phyloP scores from a whole-genome alignment of 2,113 vertebrate species.

The Neotoma lepida region DNA sequence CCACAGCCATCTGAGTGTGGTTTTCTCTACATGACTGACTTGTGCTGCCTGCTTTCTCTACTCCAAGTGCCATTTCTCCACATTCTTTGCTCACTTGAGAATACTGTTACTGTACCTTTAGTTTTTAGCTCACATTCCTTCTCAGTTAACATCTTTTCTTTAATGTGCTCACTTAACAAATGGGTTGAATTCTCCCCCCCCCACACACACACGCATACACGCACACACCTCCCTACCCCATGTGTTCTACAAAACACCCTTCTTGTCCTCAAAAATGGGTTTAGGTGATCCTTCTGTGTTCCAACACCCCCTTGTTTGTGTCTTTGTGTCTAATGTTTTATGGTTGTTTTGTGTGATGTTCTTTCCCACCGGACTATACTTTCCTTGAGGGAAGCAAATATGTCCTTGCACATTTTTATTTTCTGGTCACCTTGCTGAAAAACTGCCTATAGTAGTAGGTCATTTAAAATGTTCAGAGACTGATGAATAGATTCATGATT shows the following conservation, averaged over 20 bases:
- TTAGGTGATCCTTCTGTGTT: neutral
- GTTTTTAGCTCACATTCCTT: conserved; percentile 31
- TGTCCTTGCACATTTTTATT: neutral
- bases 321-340: neutral
- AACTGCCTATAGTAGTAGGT: neutral
- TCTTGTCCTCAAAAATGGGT: neutral
- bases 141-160: neutral
- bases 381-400: neutral
- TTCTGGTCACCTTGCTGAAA: neutral
- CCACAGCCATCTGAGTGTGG: neutral
- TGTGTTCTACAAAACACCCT: neutral
- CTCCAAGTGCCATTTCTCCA: neutral
- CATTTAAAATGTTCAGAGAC: neutral
- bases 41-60: neutral
- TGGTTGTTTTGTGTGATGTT: neutral
- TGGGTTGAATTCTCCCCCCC: neutral
- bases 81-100: conserved; percentile 22
- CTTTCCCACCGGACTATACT: neutral
- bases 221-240: neutral
- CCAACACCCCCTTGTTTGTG: neutral
- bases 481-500: neutral
- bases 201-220: neutral
- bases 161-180: neutral
- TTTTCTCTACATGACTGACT: neutral
- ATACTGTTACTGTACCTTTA: neutral